Evolutionary conservation across 2,888 invertebrate genomes (phyloP), one percentile per base, ranked within the genome.

Genomic region (Napeogenes sylphis): DNA sequence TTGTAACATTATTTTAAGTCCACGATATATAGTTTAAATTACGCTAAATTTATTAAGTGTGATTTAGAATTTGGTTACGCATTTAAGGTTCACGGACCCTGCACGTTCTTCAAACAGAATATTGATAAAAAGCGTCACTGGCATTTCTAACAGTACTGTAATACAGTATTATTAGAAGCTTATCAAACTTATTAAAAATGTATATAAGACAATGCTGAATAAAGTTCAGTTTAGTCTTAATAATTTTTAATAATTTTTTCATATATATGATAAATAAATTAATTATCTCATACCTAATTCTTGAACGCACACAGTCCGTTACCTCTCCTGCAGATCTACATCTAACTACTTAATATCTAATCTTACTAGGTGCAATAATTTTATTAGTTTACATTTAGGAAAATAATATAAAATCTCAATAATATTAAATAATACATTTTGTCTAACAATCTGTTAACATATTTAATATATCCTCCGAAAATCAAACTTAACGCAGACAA

Each of bases 61-160:
- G 84, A 88, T 89, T 89, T 89, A 89, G 89, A 89, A 89, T 90
- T 88, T 90, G 85, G 87, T 88, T 89, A 83, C 84, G 74, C 81
- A 76, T 63, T 70, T 70, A 72, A 79, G 79, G 81, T 78, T 73
- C 75, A 67, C 79, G 72, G 81, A 79, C 83, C 73, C 78, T 65
- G 71, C 73, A 73, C 66, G 62, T 57, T 58, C 47, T 42, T 2
- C 42, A 10, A 10, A 42, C 10, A 12, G 8, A 42, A 42, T 42
- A 42, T 21, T 42, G 42, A 42, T 10, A 42, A 10, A 42, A 6
- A 10, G 42, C 8, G 3, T 10, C 2, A 42, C 12, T 10, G 42
- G 3, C 8, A 2, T 35, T 35, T 5, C 4, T 35, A 6, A 0
- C 1, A 35, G 4, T 35, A 21, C 21, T 21, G 21, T 21, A 21